Evolutionary conservation across 2,113 vertebrate genomes (phyloP), one percentile per base, ranked within the genome.

Genomic region (Gobio gobio): DNA sequence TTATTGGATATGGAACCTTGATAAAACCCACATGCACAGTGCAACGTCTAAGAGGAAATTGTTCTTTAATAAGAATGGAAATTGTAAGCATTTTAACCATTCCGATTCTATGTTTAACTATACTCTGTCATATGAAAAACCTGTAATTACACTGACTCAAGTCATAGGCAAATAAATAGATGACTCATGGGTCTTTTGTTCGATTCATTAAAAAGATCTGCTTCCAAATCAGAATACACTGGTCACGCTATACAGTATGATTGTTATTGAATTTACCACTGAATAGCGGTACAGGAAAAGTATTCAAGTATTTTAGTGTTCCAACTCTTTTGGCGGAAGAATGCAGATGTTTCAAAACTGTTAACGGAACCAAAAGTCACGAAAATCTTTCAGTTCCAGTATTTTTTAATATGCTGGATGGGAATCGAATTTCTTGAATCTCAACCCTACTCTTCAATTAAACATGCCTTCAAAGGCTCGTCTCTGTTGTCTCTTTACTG

Each of bases 401-500:
- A 9, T 29, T 18, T 68, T 68, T 20, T 36, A 36, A 33, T 33
- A 20, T 18, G 33, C 3, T 16, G 54, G 54, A 20, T 20, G 16
- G 18, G 16, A 6, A 56, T 54, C 13, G 5, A 2, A 2, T 20
- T 8, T 10, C 4, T 40, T 10, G 4, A 70, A 43, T 43, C 20
- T 9, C 66, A 70, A 70, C 36, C 66, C 20, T 43, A 43, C 3
- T 70, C 36, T 22, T 70, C 66, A 83, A 78, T n/a, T 6, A 64
- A 26, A 26, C 51, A 59, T 22, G 5, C 10, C 33, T 47, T 24
- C 40, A 85, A 81, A 63, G 49, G 20, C 82, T 73, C 6, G 1
- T 20, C 54, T 86, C 84, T 91, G 89, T 88, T 91, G 88, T 92
- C 90, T 90, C 86, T 91, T 89, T 90, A 92, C 90, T 83, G 81